Base-by-base conservation (phyloP, 2,797 vertebrate genomes). In the Chaetodon trifasciatus region DNA sequence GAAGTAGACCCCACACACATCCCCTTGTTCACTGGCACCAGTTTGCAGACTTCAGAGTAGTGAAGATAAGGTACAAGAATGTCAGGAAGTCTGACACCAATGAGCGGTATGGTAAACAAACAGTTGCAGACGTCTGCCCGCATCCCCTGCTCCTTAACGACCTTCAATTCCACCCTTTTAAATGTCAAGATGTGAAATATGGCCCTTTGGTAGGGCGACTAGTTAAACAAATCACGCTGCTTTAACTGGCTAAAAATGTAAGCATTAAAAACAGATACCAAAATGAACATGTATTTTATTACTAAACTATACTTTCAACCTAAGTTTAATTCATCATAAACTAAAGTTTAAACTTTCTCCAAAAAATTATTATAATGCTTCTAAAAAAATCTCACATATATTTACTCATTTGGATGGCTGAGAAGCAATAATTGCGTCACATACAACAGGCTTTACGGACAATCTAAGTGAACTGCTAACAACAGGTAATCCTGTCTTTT, bases 51-150 rank as follows among this genome's bases (percentile, higher is more conserved):
- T 88, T 92, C 86, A 91, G 89, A 93, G 86, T 61, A 73, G 82
- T 70, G 86, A 68, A 94, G 93, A 95, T 94, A 94, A 94, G 93
- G 87, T 86, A 90, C 81, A 94, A 95, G 94, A 95, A 96, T 96
- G 94, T 94, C 91, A 96, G 95, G 95, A 96, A 95, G 95, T 93
- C 90, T 90, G 94, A 95, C 91, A 94, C 92, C 92, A 92, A 91
- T 70, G 89, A 89, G 91, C 71, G 47, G 84, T 82, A 84, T 92
- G 93, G 93, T 94, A 95, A 95, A 95, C 95, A 95, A 95, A 95
- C 93, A 95, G 91, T 88, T 91, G 92, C 94, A 93, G 91, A 93
- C 91, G 90, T 93, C 93, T 91, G 93, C 91, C 91, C 84, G 76
- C 90, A 94, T 94, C 91, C 92, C 91, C 72, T 87, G 84, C 90